Evolutionary conservation across 2,797 vertebrate genomes (phyloP).

Genomic region (Micropoecilia bifurca): DNA sequence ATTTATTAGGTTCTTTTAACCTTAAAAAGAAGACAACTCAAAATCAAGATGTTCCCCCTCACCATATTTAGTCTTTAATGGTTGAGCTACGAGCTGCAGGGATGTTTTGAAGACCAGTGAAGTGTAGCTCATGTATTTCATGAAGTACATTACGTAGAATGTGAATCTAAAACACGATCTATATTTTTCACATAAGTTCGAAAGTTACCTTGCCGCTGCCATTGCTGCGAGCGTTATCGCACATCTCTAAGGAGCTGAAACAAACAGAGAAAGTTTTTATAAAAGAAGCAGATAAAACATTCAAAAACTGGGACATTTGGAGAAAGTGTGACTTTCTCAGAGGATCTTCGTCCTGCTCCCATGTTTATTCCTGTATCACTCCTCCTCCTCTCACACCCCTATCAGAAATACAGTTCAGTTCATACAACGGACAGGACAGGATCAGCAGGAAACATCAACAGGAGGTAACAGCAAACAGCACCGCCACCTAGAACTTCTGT

Average conservation of each 20-base stretch:
- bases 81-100: neutral
- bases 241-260: constrained; percentile 78
- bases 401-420: constrained; percentile 6
- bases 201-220: constrained; percentile 10
- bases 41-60: neutral
- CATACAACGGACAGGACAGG: constrained; percentile 5
- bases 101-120: neutral
- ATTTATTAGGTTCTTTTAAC: neutral
- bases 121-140: neutral
- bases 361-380: too few relatives aligned
- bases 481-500: constrained; percentile 10
- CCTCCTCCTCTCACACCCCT: constrained; percentile 12
- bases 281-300: neutral
- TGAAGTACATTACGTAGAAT: neutral
- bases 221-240: constrained; percentile 52
- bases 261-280: constrained; percentile 49
- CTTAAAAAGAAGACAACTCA: neutral
- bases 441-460: constrained; percentile 43
- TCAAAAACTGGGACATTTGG: neutral
- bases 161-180: neutral
- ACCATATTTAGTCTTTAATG: neutral
- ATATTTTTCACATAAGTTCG: neutral
- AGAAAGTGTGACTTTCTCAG: neutral
- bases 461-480: constrained; percentile 27
- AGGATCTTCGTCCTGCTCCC: neutral